Base-by-base conservation (phyloP, 2,888 invertebrate genomes). In the Polylopha cassiicola region DNA sequence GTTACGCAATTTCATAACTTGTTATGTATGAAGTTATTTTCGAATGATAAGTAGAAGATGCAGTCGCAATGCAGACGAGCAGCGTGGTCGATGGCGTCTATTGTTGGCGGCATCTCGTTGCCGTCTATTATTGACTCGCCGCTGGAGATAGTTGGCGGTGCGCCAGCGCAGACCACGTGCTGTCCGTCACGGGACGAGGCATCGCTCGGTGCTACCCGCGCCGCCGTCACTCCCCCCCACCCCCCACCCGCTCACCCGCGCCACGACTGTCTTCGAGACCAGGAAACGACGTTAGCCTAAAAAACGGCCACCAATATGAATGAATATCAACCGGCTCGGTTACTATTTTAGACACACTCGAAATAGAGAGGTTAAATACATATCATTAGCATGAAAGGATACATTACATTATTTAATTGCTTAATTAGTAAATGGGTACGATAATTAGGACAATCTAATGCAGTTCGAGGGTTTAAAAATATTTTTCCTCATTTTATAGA, bases 71-170 rank as follows among this genome's bases (percentile, higher is more conserved):
- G 58, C 53, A 55, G 55, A 45, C 53, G 49, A 49, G 50, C 48
- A 53, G 43, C 56, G 55, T 51, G 56, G 59, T 55, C 57, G 65
- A 66, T 55, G 65, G 78, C 79, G 80, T 79, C 85, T 85, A 85
- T 85, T 85, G 84, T 85, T 85, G 81, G 85, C 82, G 78, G 84
- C 79, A 79, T 77, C 81, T 70, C 79, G 80, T 76, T 73, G 73
- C 74, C 74, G 65, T 80, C 85, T 85, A 85, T 85, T 84, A 85
- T 85, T 85, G 85, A 85, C 82, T 82, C 85, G 68, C 67, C 68
- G 79, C 81, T 85, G 84, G 85, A 85, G 82, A 82, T 81, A 68
- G 74, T 80, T 85, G 85, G 85, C 84, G 50, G 15, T 55, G 68
- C 68, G 82, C 85, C 85, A 85, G 73, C 65, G 63, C 62, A 63